Conservation (phyloP, 2,888 invertebrate genomes). For the Harpalus rufipes region DNA sequence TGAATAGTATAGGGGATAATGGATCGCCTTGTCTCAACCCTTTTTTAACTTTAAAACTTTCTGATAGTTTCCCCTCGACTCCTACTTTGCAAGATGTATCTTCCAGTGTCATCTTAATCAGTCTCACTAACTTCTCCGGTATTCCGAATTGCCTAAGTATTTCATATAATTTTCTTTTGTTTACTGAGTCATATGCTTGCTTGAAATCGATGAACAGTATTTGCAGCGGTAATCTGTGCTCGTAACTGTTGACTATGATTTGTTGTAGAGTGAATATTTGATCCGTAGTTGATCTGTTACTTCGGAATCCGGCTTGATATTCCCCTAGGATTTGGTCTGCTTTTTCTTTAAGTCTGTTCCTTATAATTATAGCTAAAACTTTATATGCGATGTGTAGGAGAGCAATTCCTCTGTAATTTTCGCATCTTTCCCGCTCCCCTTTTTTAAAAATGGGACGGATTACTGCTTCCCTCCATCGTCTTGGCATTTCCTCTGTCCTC, state of each 20-base stretch:
- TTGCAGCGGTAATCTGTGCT: background rate
- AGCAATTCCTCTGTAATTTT: conserved; percentile 58
- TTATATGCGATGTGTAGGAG: conserved; percentile 49
- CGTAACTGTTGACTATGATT: background rate
- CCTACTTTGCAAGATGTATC: background rate
- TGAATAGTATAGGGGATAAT: conserved; percentile 3
- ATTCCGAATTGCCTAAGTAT: background rate
- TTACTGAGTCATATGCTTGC: background rate
- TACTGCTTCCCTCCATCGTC: conserved; percentile 31
- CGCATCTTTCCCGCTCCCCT: conserved; percentile 43
- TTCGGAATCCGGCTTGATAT: conserved; percentile 3
- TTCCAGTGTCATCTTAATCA: background rate
- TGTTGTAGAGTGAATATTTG: background rate
- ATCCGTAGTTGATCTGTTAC: background rate
- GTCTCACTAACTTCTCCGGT: background rate
- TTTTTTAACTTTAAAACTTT: background rate
- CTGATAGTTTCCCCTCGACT: background rate
- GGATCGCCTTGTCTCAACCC: conserved; percentile 2
- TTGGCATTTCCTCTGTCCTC: conserved; percentile 48
- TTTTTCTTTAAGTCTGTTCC: background rate
- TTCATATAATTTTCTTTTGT: too few relatives aligned
- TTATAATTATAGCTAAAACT: conserved; percentile 2
- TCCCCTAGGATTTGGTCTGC: background rate
- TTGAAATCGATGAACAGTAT: background rate
- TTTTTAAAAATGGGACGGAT: conserved; percentile 43